Evolutionary conservation across 2,888 invertebrate species (phyloP).

Genomic region (Melinaea marsaeus): DNA sequence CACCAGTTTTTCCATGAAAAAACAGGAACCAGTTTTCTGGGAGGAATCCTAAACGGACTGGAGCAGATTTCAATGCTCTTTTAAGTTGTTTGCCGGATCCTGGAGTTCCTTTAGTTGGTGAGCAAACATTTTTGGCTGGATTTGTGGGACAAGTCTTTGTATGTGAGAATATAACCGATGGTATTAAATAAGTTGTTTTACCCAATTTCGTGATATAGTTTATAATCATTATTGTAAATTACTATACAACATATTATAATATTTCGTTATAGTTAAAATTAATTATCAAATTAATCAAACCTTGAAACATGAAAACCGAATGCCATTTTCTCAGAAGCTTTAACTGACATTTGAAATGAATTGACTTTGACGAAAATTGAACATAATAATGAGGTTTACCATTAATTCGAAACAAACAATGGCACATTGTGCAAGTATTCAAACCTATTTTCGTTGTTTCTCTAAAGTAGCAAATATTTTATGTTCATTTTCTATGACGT

Average conservation of each 20-base stretch:
- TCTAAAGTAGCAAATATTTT: too few relatives aligned
- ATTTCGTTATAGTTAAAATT: neutral
- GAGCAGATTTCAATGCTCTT: conserved; percentile 51
- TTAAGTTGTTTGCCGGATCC: conserved; percentile 30
- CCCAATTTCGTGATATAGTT: conserved; percentile 17
- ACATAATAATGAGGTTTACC: too few relatives aligned
- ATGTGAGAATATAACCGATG: conserved; percentile 20
- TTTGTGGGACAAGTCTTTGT: conserved; percentile 30
- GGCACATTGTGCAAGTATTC: too few relatives aligned
- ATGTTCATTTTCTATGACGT: too few relatives aligned
- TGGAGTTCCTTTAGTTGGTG: neutral
- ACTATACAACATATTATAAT: neutral
- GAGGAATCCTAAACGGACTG: conserved; percentile 76
- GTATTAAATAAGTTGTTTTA: conserved; percentile 1
- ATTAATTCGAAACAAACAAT: too few relatives aligned
- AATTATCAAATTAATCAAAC: neutral
- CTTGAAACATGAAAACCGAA: neutral
- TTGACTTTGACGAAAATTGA: too few relatives aligned
- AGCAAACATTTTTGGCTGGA: neutral
- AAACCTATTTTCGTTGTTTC: too few relatives aligned
- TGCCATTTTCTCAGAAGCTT: neutral
- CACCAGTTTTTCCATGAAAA: conserved; percentile 93
- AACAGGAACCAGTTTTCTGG: conserved; percentile 83
- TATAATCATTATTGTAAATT: conserved; percentile 10
- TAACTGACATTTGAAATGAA: too few relatives aligned